Base-by-base conservation (phyloP, 1,140 invertebrate genomes). In the Cepaea nemoralis region DNA sequence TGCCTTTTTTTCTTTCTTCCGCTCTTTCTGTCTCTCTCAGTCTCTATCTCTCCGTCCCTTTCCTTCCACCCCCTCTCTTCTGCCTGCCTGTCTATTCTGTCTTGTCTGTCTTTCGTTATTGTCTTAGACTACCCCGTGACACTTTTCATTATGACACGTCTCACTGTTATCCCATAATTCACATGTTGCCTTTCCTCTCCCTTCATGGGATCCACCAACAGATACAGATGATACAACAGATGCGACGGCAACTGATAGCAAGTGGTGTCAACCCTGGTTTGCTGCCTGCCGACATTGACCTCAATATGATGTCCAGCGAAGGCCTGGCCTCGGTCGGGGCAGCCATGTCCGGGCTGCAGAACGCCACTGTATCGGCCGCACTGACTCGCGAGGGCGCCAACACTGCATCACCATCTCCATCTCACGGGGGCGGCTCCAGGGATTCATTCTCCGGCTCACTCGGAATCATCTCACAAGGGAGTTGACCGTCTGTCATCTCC, bases 241-340 rank as follows among this genome's bases (percentile, higher is more conserved):
- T 98, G 50, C 96, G 97, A 91, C 95, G 96, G 71, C 96, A 98
- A 90, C 91, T 98, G 63, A 92, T 87, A 27, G 82, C 83, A 19
- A 67, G 48, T 63, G 50, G 78, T 8, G 40, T 80, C 67, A 73
- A 78, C 73, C 69, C 81, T 22, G 70, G 48, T 22, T 14, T 76
- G 50, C n/a, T 69, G 5, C 40, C 83, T 14, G 77, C 75, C 14
- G 75, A 80, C 35, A 27, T 73, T 12, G 48, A 59, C 63, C 71
- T 79, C 76, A 71, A 40, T 27, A 50, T 75, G 22, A 75, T 83
- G 27, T 66, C 77, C 10, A 66, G 45, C n/a, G 73, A 83, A 35
- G 63, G 73, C 16, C 59, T 80, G 40, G 73, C 71, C 14, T 80
- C 77, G 0, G 63, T 66, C 31, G 71, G 70, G 2, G n/a, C 39